These are phyloP conservation scores for Rhagoletis pomonella DNA, from an alignment of 1,140 invertebrate species.

Conservation along the genomic window DNA sequence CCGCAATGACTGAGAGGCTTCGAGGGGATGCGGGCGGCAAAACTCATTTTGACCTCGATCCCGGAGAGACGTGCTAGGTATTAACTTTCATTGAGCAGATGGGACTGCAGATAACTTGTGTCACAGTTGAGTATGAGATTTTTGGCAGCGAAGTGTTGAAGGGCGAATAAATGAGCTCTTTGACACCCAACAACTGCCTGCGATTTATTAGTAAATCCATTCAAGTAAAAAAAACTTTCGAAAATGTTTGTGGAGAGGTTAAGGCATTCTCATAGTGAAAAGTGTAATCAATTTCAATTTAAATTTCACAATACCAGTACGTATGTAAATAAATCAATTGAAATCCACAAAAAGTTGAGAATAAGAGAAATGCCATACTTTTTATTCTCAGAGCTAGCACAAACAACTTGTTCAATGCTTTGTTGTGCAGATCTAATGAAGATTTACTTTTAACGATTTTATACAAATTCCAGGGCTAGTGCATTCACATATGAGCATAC, in stretches of 20 bases:
- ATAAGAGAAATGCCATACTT: slow-evolving; percentile 30
- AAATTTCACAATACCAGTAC: not conserved
- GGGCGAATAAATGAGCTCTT: too few relatives aligned
- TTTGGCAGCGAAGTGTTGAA: too few relatives aligned
- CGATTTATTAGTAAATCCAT: too few relatives aligned
- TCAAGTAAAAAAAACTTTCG: too few relatives aligned
- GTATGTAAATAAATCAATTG: slow-evolving; percentile 49
- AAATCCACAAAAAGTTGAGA: not conserved
- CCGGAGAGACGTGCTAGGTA: too few relatives aligned
- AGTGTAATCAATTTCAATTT: slow-evolving; percentile 26
- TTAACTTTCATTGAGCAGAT: too few relatives aligned
- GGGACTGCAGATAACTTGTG: too few relatives aligned
- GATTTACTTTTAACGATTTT: slow-evolving; percentile 67
- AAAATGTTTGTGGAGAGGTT: not conserved
- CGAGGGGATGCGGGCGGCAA: too few relatives aligned
- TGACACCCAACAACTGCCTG: too few relatives aligned
- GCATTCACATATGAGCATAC: not conserved
- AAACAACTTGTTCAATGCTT: slow-evolving; percentile 25
- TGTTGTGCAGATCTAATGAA: slow-evolving; percentile 64
- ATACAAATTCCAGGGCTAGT: not conserved
- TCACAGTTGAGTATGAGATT: too few relatives aligned
- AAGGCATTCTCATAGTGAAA: not conserved
- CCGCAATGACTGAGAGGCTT: too few relatives aligned
- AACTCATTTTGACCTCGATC: too few relatives aligned
- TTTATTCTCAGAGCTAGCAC: not conserved